Conservation (phyloP, 2,113 vertebrate genomes). For the Pedetes capensis region DNA sequence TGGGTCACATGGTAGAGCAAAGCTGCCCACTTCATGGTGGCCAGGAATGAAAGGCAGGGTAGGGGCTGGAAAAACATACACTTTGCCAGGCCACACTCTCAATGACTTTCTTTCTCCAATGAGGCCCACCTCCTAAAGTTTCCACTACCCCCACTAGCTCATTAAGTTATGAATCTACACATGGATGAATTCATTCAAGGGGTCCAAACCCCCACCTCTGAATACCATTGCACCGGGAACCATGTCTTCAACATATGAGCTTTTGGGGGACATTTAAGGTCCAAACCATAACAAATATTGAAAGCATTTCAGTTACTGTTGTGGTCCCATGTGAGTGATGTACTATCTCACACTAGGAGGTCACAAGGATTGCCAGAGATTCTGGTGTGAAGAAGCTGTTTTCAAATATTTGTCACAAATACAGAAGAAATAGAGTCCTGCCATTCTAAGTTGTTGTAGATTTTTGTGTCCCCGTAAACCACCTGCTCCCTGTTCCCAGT, state of each 20-base stretch:
- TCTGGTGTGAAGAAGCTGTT: conserved; percentile 70
- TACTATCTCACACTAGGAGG: conserved; percentile 57
- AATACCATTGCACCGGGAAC: background rate
- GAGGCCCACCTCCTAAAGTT: too few species aligned
- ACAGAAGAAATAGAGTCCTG: conserved; percentile 62
- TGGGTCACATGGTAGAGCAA: background rate
- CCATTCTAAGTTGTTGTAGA: conserved; percentile 29
- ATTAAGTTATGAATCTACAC: background rate
- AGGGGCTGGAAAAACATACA: too few species aligned
- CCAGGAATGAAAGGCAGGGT: background rate
- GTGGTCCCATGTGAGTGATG: conserved; percentile 62
- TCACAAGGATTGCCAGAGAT: conserved; percentile 63
- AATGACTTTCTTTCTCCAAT: background rate
- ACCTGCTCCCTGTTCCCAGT: background rate
- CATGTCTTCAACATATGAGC: background rate
- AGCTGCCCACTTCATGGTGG: background rate
- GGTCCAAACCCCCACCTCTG: background rate
- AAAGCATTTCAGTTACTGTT: conserved; percentile 23
- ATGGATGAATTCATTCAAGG: too few species aligned
- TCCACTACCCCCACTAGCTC: background rate
- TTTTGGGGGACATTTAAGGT: background rate
- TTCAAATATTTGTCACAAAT: conserved; percentile 76
- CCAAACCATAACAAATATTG: background rate
- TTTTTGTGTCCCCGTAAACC: background rate
- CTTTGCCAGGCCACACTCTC: background rate